Evolutionary conservation across 2,113 vertebrate genomes (phyloP), one percentile per base, ranked within the genome.

Genomic region (Indri indri): DNA sequence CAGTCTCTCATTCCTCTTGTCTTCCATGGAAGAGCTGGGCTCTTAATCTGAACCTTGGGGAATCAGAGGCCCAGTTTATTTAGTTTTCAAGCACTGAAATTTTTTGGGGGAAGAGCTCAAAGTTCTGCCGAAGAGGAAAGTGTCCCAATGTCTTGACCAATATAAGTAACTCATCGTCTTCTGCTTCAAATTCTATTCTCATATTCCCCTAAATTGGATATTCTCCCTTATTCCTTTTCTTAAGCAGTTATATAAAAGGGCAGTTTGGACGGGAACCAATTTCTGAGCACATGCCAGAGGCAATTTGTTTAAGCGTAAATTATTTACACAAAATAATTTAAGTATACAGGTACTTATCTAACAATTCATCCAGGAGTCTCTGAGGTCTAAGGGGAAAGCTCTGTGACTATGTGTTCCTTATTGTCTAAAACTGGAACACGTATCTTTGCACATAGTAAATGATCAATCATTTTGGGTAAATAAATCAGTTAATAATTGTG

Each of bases 31-130:
- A 90, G 90, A 95, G 9, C 37, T 61, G 90, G 92, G n/a, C 54
- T 96, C 91, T 96, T 96, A 73, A 76, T 88, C 57, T 63, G 81
- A 94, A 96, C 85, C 92, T 97, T 89, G 40, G 95, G 81, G 85
- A 97, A 65, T 93, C 50, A 92, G 40, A 97, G 74, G 42, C 82
- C 79, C 89, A 34, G 23, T 54, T 91, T 68, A 97, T 97, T 96
- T 97, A 94, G 95, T 73, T 96, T 96, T 95, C 14, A 95, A 90
- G 54, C 85, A 94, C 37, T 96, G 54, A 66, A 73, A 93, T 96
- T 89, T 61, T 77, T 70, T 23, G 47, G 57, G 6, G 59, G 25
- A 97, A 86, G 82, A 93, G 6, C 42, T 94, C 54, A 32, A 92
- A 94, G 61, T 95, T 87, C 32, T 42, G 61, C 42, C 84, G 50